phyloP scores from a whole-genome alignment of 92 coral and sea anemone genomes.

The Galaxea fascicularis region DNA sequence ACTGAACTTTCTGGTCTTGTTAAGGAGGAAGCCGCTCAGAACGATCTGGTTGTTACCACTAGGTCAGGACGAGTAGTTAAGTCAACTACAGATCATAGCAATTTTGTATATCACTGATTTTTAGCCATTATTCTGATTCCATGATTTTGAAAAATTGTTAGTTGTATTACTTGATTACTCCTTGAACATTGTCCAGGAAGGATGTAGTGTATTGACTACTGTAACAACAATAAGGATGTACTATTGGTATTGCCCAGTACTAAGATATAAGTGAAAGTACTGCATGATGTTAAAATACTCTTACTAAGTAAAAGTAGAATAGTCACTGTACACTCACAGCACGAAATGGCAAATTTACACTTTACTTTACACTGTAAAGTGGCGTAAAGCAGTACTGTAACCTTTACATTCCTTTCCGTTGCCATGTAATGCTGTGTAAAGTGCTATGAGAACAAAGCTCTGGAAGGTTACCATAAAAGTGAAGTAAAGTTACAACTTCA shows the following conservation, averaged over 20 bases:
- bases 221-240: neutral
- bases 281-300: slow-evolving; percentile 6
- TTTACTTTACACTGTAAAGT: too few relatives aligned
- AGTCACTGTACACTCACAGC: too few relatives aligned
- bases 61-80: slow-evolving; percentile 57
- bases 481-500: too few relatives aligned
- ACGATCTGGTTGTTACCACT: slow-evolving; percentile 27
- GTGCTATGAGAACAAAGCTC: too few relatives aligned
- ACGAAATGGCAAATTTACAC: too few relatives aligned
- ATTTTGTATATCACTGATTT: slow-evolving; percentile 29
- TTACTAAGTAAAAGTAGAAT: neutral
- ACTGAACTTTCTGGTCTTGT: slow-evolving; percentile 7
- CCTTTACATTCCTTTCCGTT: too few relatives aligned
- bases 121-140: neutral
- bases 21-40: slow-evolving; percentile 35
- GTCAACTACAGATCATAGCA: slow-evolving; percentile 32
- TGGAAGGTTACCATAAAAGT: too few relatives aligned
- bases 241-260: neutral
- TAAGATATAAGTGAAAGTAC: neutral
- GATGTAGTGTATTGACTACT: slow-evolving; percentile 25
- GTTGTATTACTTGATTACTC: neutral
- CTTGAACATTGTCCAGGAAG: neutral
- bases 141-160: neutral
- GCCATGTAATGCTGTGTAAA: too few relatives aligned
- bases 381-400: too few relatives aligned